Evolutionary conservation across 35 echinoderm and acorn worm species (phyloP).

Genomic region (Ptychodera flava): DNA sequence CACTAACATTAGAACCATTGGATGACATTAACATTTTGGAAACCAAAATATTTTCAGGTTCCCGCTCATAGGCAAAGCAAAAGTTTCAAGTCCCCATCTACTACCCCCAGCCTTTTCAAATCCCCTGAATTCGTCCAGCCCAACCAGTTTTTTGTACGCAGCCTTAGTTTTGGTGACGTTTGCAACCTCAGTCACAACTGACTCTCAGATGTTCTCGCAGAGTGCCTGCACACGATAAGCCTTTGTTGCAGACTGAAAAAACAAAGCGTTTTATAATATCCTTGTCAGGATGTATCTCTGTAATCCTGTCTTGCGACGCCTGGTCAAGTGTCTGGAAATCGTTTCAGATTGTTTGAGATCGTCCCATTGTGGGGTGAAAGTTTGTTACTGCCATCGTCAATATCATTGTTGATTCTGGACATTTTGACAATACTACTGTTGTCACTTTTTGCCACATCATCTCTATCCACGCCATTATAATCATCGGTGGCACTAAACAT

Average conservation of each 20-base stretch:
- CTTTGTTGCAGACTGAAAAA: not conserved
- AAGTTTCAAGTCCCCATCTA: too few relatives aligned
- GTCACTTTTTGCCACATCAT: not conserved
- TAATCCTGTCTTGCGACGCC: not conserved
- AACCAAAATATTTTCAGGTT: too few relatives aligned
- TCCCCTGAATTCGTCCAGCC: too few relatives aligned
- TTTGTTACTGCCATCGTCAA: not conserved
- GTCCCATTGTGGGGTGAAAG: not conserved
- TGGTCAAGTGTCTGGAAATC: not conserved
- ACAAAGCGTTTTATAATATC: not conserved
- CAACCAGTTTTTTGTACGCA: too few relatives aligned
- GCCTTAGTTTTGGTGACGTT: not conserved
- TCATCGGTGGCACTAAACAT: not conserved
- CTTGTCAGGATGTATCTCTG: not conserved
- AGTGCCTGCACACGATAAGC: not conserved
- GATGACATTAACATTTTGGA: too few relatives aligned
- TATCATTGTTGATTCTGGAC: not conserved
- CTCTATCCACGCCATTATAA: not conserved
- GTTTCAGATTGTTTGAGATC: not conserved
- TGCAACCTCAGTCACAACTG: not conserved
- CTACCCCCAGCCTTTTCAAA: too few relatives aligned
- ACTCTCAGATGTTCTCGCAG: not conserved
- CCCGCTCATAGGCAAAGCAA: too few relatives aligned
- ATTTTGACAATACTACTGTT: not conserved
- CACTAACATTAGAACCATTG: too few relatives aligned